Conservation (phyloP, 2,797 vertebrate genomes). For the Scyliorhinus canicula region DNA sequence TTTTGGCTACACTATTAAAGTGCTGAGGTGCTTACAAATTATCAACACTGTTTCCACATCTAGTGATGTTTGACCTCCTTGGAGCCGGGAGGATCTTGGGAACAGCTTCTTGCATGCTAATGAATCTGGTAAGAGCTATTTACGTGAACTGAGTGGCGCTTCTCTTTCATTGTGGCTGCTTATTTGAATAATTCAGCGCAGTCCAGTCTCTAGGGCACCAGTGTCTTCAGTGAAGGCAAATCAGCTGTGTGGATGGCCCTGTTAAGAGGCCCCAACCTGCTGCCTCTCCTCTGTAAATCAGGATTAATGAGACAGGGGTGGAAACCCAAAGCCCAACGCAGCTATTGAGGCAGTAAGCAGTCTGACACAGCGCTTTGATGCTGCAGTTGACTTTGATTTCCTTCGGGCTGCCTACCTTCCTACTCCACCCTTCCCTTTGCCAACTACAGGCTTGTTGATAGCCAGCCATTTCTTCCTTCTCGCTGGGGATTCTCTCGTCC, state of each 20-base stretch:
- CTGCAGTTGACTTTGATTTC: slow-evolving; percentile 44
- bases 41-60: slow-evolving; percentile 51
- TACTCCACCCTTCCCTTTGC: slow-evolving; percentile 37
- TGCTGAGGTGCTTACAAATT: slow-evolving; percentile 63
- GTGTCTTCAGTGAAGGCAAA: slow-evolving; percentile 66
- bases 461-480: slow-evolving; percentile 45
- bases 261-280: slow-evolving; percentile 56
- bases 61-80: slow-evolving; percentile 41
- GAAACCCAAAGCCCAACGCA: slow-evolving; percentile 49
- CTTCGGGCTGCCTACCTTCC: slow-evolving; percentile 47
- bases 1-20: slow-evolving; percentile 49
- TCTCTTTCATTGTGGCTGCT: slow-evolving; percentile 50
- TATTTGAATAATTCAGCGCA: slow-evolving; percentile 57
- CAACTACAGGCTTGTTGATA: slow-evolving; percentile 45
- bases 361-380: slow-evolving; percentile 43
- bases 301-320: slow-evolving; percentile 61
- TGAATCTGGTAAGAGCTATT: slow-evolving; percentile 33
- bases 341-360: slow-evolving; percentile 48
- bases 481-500: slow-evolving; percentile 45
- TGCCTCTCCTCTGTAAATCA: slow-evolving; percentile 61
- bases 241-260: slow-evolving; percentile 63
- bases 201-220: slow-evolving; percentile 53
- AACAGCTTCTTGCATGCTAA: slow-evolving; percentile 38
- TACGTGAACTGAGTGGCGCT: slow-evolving; percentile 37
- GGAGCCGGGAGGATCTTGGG: slow-evolving; percentile 34